Conservation (phyloP, 1,140 invertebrate genomes). For the Cydia splendana region DNA sequence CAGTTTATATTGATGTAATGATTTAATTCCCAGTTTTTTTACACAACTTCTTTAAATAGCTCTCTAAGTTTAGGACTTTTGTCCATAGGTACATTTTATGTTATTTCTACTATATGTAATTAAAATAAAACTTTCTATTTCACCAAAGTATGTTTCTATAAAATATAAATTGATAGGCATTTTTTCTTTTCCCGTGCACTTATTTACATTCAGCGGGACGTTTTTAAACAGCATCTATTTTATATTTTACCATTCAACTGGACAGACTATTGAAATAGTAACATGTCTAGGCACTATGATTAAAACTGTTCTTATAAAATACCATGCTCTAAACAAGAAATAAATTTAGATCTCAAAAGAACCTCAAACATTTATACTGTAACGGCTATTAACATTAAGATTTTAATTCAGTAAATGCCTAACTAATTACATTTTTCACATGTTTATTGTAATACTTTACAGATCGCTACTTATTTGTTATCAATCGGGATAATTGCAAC, state of each 20-base stretch:
- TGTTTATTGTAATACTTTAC: slow-evolving; percentile 64
- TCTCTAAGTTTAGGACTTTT: slow-evolving; percentile 42
- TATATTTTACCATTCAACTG: not conserved
- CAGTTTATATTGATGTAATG: slow-evolving; percentile 21
- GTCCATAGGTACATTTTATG: slow-evolving; percentile 47
- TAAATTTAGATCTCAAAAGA: slow-evolving; percentile 12
- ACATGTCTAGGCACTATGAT: slow-evolving; percentile 19
- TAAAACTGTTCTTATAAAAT: slow-evolving; percentile 46
- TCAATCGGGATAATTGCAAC: not conserved
- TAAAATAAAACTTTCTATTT: slow-evolving; percentile 49
- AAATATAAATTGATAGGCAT: slow-evolving; percentile 60
- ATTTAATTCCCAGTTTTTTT: slow-evolving; percentile 25
- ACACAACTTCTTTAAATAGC: slow-evolving; percentile 42
- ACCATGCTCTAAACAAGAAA: slow-evolving; percentile 42
- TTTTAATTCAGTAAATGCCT: slow-evolving; percentile 28
- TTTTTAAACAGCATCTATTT: slow-evolving; percentile 15
- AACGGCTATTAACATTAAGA: slow-evolving; percentile 26
- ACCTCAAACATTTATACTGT: not conserved
- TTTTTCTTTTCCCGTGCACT: slow-evolving; percentile 37
- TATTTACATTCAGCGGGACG: not conserved
- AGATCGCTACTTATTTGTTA: slow-evolving; percentile 50
- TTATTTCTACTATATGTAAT: slow-evolving; percentile 38
- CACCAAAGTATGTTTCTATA: slow-evolving; percentile 59
- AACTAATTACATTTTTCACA: slow-evolving; percentile 34
- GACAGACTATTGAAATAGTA: slow-evolving; percentile 19